Base-by-base conservation (phyloP, 2,797 vertebrate genomes). In the Anabas testudineus region DNA sequence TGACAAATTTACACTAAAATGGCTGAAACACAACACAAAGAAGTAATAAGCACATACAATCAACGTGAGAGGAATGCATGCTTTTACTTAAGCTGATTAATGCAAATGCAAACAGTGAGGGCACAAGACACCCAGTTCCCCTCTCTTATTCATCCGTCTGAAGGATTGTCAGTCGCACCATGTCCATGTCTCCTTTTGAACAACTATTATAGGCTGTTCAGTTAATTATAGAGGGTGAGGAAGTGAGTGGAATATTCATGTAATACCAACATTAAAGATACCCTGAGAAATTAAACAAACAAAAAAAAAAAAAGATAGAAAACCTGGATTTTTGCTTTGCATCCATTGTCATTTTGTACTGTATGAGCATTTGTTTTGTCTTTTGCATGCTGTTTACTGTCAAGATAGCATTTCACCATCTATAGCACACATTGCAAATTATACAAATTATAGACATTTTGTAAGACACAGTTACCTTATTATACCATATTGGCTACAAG, bases 261-360 rank as follows among this genome's bases (percentile, higher is more conserved):
- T 63, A 46, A 46, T 42, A 76, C 75, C 73, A 43, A 46, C 53
- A 65, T 67, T 58, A 13, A 24, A 77, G 54, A 72, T 67, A 87
- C 87, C 86, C 91, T 92, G 87, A 92, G 87, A 89, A 89, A 87
- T 64, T 3, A 83, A 49, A 48, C 37, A 21, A 71, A 67, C 21
- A n/a, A n/a, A n/a, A 1, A 30, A 30, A 28, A 30, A 30, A 4
- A 30, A 52, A 32, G 8, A 43, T 48, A 56, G 8, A 65, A 67
- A 84, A 79, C 73, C 61, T 74, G 63, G 28, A 55, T 71, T 80
- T 82, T 58, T 37, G 14, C 57, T 71, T 78, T 66, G 46, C 57
- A 51, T 74, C 57, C 52, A 58, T 39, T 53, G 67, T 73, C 39
- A 9, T 70, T 47, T 49, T 64, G 46, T 22, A 30, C 10, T 66